Conservation (phyloP, 1,140 invertebrate species). For the Aporrectodea caliginosa region DNA sequence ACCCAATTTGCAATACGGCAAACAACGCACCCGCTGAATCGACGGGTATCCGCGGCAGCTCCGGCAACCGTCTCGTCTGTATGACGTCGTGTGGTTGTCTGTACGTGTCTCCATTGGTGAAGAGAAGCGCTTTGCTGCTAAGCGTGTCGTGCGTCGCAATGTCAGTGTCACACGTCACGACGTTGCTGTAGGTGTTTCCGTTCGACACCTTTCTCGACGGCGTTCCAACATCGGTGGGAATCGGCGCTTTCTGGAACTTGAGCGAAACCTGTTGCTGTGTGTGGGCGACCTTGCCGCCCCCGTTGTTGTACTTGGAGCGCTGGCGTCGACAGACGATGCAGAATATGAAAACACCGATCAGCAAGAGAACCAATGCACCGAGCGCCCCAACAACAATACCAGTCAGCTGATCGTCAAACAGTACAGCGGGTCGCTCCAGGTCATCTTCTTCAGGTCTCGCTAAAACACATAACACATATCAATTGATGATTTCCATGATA, state of each 20-base stretch:
- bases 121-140: not conserved
- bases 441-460: not conserved
- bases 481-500: too few species aligned
- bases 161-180: not conserved
- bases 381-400: constrained; percentile 74
- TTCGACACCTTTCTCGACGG: not conserved
- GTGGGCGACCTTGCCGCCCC: not conserved
- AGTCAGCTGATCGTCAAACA: constrained; percentile 65
- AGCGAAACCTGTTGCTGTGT: not conserved
- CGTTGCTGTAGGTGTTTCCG: constrained; percentile 26
- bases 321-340: constrained; percentile 68
- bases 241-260: not conserved
- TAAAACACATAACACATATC: too few species aligned
- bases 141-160: not conserved
- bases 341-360: constrained; percentile 72
- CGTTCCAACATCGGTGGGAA: not conserved
- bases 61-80: constrained; percentile 44
- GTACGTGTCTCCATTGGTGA: constrained; percentile 58
- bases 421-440: not conserved
- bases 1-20: too few species aligned
- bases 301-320: not conserved
- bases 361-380: constrained; percentile 70
- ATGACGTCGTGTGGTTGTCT: constrained; percentile 63
- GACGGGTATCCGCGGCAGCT: constrained; percentile 39
- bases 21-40: not conserved